Conservation (phyloP, 92 coral and sea anemone genomes). For the Scolanthus callimorphus region DNA sequence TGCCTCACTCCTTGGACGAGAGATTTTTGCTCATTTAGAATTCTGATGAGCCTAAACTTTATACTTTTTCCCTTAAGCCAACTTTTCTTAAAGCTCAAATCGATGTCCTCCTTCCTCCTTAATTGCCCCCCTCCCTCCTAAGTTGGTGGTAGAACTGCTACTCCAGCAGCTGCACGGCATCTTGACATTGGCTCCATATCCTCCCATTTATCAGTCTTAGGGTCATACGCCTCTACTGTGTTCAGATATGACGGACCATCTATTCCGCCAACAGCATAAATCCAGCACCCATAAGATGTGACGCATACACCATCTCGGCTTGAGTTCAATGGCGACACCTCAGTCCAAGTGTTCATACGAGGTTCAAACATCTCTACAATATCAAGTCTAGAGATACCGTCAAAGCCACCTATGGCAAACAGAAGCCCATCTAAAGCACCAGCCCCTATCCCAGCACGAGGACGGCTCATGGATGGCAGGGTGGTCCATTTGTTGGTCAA, state of each 20-base stretch:
- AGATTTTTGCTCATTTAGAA: too few species aligned
- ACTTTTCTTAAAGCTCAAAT: too few species aligned
- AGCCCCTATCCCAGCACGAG: conserved; percentile 98
- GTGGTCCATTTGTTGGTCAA: conserved; percentile 91
- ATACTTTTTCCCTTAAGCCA: too few species aligned
- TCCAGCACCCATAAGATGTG: conserved; percentile 90
- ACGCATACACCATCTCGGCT: conserved; percentile 99
- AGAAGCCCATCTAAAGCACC: conserved; percentile 92
- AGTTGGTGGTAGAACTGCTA: conserved; percentile 69
- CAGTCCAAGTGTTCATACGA: conserved; percentile 93
- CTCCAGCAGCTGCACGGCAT: conserved; percentile 99
- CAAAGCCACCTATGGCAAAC: conserved; percentile 97
- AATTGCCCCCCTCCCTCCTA: too few species aligned
- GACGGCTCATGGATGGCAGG: conserved; percentile 90
- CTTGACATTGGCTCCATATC: conserved; percentile 89
- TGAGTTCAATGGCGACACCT: conserved; percentile 83
- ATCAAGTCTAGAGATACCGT: conserved; percentile 91
- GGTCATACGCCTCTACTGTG: conserved; percentile 97
- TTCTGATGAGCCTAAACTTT: too few species aligned
- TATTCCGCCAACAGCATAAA: conserved; percentile 98
- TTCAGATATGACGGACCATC: conserved; percentile 99
- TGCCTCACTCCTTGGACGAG: too few species aligned
- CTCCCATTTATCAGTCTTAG: conserved; percentile 84
- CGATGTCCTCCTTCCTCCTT: too few species aligned
- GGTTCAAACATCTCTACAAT: conserved; percentile 97